Evolutionary conservation across 2,113 vertebrate species (phyloP).

Genomic region (Orientallactaga bullata): DNA sequence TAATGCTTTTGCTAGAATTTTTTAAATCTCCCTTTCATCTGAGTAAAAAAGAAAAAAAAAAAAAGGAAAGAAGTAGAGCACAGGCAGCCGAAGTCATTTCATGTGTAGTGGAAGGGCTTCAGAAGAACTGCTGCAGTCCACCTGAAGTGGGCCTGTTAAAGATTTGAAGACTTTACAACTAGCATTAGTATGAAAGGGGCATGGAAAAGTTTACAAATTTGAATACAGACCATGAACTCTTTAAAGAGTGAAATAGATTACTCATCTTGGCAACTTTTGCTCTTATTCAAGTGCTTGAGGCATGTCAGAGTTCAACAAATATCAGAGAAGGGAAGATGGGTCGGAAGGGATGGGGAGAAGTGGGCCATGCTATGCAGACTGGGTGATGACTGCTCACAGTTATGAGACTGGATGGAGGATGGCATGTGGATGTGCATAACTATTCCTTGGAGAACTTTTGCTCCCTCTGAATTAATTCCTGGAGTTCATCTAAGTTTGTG

Average conservation of each 20-base stretch:
- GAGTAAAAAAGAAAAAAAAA: neutral
- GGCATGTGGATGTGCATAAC: rapidly evolving
- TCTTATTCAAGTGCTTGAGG: neutral
- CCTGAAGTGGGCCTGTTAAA: neutral
- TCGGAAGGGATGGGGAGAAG: neutral
- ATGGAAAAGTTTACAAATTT: neutral
- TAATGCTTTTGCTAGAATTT: neutral
- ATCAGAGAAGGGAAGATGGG: neutral
- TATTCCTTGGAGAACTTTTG: slow-evolving; percentile 14
- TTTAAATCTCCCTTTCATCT: neutral
- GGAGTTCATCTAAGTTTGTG: neutral
- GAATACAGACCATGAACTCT: neutral
- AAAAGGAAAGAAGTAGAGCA: neutral
- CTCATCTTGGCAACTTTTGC: neutral
- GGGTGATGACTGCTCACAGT: neutral
- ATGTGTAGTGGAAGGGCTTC: neutral
- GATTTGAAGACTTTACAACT: neutral
- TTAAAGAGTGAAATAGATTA: neutral
- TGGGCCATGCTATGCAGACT: neutral
- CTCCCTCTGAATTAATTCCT: neutral
- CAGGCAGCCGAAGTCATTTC: neutral
- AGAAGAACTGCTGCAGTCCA: neutral
- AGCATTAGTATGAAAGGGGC: neutral
- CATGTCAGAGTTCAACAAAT: neutral
- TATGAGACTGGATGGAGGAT: neutral